Evolutionary conservation across 2,888 invertebrate species (phyloP), one percentile per base, ranked within the genome.

Genomic region (Watsonalla binaria): DNA sequence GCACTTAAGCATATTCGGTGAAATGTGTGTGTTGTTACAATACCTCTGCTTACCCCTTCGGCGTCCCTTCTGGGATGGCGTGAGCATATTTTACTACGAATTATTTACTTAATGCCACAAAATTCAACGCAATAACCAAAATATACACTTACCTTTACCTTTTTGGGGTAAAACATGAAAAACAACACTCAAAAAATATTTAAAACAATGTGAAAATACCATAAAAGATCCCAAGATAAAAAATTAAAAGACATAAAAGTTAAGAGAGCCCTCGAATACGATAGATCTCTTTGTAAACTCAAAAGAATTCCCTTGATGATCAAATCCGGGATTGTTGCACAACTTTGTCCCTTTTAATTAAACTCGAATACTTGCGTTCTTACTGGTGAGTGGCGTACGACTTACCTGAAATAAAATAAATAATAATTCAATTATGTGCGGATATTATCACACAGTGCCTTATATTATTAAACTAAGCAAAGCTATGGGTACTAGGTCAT

Each of bases 371-470:
- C 78, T 80, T 78, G 58, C 61, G 62, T 67, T 62, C 65, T 61
- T 63, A 52, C 61, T 68, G 49, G 37, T 37, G 9, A 54, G 63
- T 48, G 58, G 58, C 61, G 67, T 11, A 11, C 11, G 42, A 42
- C 84, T 85, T 86, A 86, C 86, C 86, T 86, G 86, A 15, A 81
- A 83, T 80, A 80, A 80, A 59, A 63, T 63, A 74, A 70, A 77
- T 66, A 68, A 65, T 66, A 63, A 58, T 51, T 37, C 55, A 42
- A 51, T 49, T 47, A 58, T 56, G 45, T 57, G 47, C 49, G 49
- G 55, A 46, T 15, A 24, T 24, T 24, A 24, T 24, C 24, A 24
- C 24, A 24, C 24, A 4, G 24, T 24, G 24, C 24, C 4, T 24
- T 24, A 1, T 24, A 24, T 24, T 24, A 1, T 24, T 24, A 24